Evolutionary conservation across 1,140 invertebrate species (phyloP), one percentile per base, ranked within the genome.

Genomic region (Pogonomyrmex barbatus): DNA sequence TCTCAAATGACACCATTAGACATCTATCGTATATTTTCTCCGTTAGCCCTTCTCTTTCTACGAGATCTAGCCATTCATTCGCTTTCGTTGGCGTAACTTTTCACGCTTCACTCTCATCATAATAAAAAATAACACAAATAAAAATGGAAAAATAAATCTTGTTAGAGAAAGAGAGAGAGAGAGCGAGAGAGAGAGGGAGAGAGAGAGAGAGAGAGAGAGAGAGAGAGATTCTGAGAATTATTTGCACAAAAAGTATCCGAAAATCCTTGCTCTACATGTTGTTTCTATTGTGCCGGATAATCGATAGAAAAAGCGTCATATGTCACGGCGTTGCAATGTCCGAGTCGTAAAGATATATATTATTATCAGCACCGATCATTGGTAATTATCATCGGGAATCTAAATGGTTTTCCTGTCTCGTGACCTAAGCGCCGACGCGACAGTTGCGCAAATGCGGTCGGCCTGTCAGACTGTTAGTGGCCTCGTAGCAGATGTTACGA

Each of bases 1-100:
- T 91, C 91, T 91, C 91, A 82, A 83, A 76, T 91, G 85, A 91
- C 90, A 89, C 90, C 91, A 91, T 91, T 91, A 91, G 91, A 88
- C 81, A 85, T 77, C 76, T 8, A 83, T 58, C 77, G 24, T 70
- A 63, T 75, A 71, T 87, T 73, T 60, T 60, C 68, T 85, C n/a
- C 79, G 71, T 54, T 14, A 68, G 30, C 33, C 30, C 45, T 76
- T 68, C 45, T 76, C 3, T 52, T 58, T 6, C 33, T 14, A 47
- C 24, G 45, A 73, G 60, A 36, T 87, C 65, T 70, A 47, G 17
- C 65, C 47, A 62, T n/a, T 14, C 56, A 76, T 24, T 24, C 42
- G 42, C 10, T 81, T 86, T 75, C 54, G n/a, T 45, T 76, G 9
- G 50, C 54, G 42, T 58, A 84, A 85, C 67, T 73, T 84, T 39